phyloP scores from a whole-genome alignment of 2,797 vertebrate genomes.

The Falco concolor region DNA sequence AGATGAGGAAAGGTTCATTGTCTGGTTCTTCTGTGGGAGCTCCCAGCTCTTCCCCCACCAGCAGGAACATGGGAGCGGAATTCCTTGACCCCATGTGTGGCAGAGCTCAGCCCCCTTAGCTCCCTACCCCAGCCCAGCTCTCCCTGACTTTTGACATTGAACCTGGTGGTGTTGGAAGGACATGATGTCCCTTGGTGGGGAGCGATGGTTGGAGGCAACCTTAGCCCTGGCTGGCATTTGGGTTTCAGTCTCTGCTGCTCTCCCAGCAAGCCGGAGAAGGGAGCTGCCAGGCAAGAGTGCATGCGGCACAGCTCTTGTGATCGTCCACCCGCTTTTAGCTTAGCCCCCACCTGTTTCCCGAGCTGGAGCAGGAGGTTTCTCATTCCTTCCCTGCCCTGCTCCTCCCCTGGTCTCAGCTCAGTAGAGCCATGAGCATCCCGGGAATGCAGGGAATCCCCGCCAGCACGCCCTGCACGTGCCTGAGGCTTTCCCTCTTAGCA shows the following conservation, averaged over 20 bases:
- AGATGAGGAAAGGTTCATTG: neutral
- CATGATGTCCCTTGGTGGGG: rapidly evolving
- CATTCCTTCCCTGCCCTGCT: constrained; percentile 8
- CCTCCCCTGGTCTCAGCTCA: neutral
- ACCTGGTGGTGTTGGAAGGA: neutral
- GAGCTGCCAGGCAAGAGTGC: neutral
- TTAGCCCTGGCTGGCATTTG: neutral
- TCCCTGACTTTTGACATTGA: neutral
- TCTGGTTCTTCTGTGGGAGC: neutral
- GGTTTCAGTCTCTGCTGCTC: rapidly evolving
- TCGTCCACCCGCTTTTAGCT: neutral
- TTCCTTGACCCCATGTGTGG: rapidly evolving
- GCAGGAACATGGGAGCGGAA: neutral
- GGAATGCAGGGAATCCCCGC: constrained; percentile 39
- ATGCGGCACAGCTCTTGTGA: neutral
- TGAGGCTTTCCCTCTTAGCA: neutral
- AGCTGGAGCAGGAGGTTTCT: neutral
- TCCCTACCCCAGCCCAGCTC: rapidly evolving
- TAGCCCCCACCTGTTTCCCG: constrained; percentile 24
- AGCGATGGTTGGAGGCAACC: neutral
- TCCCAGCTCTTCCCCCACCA: neutral
- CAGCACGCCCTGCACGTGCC: neutral
- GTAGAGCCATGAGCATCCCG: neutral
- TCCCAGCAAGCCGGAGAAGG: neutral
- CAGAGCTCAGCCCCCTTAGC: neutral